Percentiles rank a stretch among this genome's conserved stretches.
phyloP scores from a whole-genome alignment of 2,113 vertebrate genomes.

The Centrocercus urophasianus region DNA sequence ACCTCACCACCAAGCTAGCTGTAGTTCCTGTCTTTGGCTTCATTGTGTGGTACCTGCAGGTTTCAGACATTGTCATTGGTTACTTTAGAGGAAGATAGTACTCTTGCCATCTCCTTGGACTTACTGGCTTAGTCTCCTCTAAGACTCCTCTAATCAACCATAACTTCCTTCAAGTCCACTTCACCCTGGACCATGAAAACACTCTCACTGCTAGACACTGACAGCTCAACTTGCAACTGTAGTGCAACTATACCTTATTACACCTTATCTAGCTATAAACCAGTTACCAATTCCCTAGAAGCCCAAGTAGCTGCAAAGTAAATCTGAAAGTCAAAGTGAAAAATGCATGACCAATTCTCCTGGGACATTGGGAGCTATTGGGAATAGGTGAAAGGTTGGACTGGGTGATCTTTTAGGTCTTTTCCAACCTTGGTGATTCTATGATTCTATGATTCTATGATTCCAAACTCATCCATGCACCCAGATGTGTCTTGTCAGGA shows the following conservation, averaged over 20 bases:
- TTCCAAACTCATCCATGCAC: not conserved
- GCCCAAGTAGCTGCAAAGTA: not conserved
- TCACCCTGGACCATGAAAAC: not conserved
- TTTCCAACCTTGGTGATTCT: too few relatives aligned
- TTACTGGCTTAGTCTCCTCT: not conserved
- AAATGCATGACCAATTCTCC: fast-evolving
- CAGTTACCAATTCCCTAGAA: not conserved
- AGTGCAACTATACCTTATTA: not conserved
- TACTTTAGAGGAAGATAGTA: not conserved
- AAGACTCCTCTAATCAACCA: not conserved
- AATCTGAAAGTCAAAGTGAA: not conserved
- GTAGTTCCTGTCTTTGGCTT: not conserved
- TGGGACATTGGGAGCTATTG: too few relatives aligned
- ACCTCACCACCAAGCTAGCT: not conserved
- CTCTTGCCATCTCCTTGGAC: not conserved
- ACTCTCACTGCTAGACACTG: not conserved
- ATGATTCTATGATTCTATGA: too few relatives aligned
- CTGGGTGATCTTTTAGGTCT: too few relatives aligned
- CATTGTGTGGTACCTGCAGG: not conserved
- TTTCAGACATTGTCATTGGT: not conserved
- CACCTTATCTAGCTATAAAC: not conserved
- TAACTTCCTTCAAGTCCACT: not conserved
- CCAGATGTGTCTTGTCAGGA: not conserved
- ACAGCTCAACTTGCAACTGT: not conserved
- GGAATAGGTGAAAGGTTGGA: too few relatives aligned